A percentile compares a stretch with the other conserved stretches of the same genome.
Conservation (phyloP, 2,888 invertebrate genomes). For the Rambutsinella grinnellia region DNA sequence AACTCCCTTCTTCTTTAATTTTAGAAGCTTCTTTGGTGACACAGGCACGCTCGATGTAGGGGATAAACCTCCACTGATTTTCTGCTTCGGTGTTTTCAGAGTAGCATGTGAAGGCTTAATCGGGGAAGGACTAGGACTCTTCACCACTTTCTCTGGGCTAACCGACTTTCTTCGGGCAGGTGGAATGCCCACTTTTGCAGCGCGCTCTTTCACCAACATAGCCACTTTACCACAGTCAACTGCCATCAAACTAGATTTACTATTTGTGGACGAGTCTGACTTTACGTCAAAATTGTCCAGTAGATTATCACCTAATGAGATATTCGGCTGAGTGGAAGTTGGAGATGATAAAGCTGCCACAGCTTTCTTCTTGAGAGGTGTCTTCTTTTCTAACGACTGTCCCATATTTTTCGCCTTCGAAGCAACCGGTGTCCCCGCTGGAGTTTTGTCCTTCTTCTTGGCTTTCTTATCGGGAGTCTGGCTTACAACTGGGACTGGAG, state of each 20-base stretch:
- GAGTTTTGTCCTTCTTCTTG: constrained; percentile 9
- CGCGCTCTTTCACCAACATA: constrained; percentile 63
- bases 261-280: constrained; percentile 48
- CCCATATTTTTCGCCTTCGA: not conserved
- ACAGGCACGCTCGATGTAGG: not conserved
- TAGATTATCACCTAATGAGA: constrained; percentile 37
- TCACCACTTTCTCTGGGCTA: constrained; percentile 54
- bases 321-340: not conserved
- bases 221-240: constrained; percentile 64
- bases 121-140: constrained; percentile 50
- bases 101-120: constrained; percentile 13
- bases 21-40: constrained; percentile 3
- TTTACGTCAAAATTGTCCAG: constrained; percentile 59
- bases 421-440: not conserved
- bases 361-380: not conserved
- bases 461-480: constrained; percentile 14
- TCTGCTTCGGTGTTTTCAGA: not conserved
- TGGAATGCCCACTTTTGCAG: constrained; percentile 55
- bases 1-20: constrained; percentile 12
- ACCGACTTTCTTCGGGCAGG: constrained; percentile 36
- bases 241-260: constrained; percentile 46
- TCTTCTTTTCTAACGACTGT: not conserved
- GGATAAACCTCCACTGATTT: not conserved
- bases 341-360: not conserved
- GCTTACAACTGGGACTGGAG: not conserved